phyloP scores from a whole-genome alignment of 2,888 invertebrate genomes.

The Sturmia bella region DNA sequence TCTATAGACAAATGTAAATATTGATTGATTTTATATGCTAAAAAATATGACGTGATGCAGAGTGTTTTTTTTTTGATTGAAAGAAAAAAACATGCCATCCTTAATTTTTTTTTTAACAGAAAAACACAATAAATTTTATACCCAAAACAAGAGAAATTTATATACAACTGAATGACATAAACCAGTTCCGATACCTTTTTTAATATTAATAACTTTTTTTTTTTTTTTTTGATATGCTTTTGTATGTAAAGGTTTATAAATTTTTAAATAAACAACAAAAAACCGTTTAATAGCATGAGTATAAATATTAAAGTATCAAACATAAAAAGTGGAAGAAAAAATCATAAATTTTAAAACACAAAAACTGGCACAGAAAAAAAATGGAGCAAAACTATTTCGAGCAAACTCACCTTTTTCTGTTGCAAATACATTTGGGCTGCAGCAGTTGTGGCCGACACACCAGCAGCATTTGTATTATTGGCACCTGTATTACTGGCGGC shows the following conservation, averaged over 20 bases:
- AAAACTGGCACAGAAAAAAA: slow-evolving; percentile 40
- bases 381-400: slow-evolving; percentile 36
- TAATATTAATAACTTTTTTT: slow-evolving; percentile 31
- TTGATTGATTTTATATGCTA: slow-evolving; percentile 61
- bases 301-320: slow-evolving; percentile 40
- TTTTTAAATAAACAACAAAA: slow-evolving; percentile 38
- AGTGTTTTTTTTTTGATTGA: slow-evolving; percentile 28
- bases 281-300: slow-evolving; percentile 34
- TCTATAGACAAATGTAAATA: slow-evolving; percentile 58
- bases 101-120: slow-evolving; percentile 33
- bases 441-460: slow-evolving; percentile 72
- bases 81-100: slow-evolving; percentile 58
- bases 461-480: slow-evolving; percentile 66
- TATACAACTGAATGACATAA: slow-evolving; percentile 63
- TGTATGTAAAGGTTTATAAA: slow-evolving; percentile 46
- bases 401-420: slow-evolving; percentile 79
- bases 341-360: slow-evolving; percentile 41
- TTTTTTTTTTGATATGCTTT: slow-evolving; percentile 17
- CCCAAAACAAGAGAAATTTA: slow-evolving; percentile 53
- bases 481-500: slow-evolving; percentile 69
- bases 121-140: slow-evolving; percentile 56
- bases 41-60: slow-evolving; percentile 56
- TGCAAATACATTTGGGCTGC: slow-evolving; percentile 79
- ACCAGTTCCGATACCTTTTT: slow-evolving; percentile 61
- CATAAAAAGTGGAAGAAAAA: slow-evolving; percentile 45